Evolutionary conservation across 2,113 vertebrate genomes (phyloP).

Genomic region (Otocyon megalotis): DNA sequence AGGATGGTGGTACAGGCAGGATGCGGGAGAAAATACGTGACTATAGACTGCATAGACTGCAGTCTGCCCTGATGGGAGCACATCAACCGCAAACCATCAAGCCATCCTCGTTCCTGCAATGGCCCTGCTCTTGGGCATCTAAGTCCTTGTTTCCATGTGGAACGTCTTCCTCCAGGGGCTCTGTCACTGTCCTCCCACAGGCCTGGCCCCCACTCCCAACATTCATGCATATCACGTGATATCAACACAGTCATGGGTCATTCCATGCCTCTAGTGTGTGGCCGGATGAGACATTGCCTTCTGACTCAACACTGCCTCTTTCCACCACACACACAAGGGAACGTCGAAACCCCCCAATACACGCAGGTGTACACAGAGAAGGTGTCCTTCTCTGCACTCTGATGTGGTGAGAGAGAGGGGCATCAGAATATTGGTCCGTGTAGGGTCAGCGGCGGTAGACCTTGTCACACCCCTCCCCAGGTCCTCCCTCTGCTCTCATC

Average conservation of each 20-base stretch:
- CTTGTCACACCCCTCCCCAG: background rate
- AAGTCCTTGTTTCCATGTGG: background rate
- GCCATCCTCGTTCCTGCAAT: background rate
- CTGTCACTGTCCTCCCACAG: background rate
- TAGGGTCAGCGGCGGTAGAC: too few relatives aligned
- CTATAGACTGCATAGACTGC: background rate
- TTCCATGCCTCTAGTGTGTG: background rate
- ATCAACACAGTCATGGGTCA: background rate
- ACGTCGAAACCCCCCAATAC: background rate
- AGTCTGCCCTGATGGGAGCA: fast-evolving
- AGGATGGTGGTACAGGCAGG: background rate
- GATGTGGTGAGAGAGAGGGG: background rate
- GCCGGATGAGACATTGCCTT: background rate
- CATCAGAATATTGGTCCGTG: background rate
- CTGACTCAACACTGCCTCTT: background rate
- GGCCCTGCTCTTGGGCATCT: background rate
- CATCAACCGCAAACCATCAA: fast-evolving
- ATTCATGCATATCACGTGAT: background rate
- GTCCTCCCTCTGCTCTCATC: too few relatives aligned
- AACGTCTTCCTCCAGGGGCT: background rate
- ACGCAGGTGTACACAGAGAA: too few relatives aligned
- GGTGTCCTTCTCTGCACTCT: too few relatives aligned
- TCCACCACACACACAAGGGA: background rate
- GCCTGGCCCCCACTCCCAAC: background rate
- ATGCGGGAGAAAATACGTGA: background rate